Evolutionary conservation across 2,888 invertebrate species (phyloP), one percentile per base, ranked within the genome.

Genomic region (Steinernema hermaphroditum): DNA sequence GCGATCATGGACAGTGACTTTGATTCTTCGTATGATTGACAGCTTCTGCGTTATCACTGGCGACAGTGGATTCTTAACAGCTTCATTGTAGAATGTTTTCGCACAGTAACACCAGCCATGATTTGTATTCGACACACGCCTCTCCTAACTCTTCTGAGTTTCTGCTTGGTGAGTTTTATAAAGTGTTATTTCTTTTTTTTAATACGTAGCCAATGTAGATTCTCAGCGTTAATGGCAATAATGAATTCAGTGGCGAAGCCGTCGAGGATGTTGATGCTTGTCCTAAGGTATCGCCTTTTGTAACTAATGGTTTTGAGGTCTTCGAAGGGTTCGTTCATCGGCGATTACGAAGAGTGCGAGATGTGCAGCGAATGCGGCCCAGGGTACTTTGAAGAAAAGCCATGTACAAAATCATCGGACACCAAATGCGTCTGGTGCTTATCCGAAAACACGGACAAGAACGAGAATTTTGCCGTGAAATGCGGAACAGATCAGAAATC

Each of bases 381-480:
- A 1, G 77, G 76, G 72, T 73, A 77, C 68, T 82, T 78, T 54
- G 78, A 29, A 50, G 68, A 70, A 24, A 70, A 71, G 22, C 68
- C 71, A 57, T 82, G 81, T 49, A 32, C 75, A 4, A 24, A 27
- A 8, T 62, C 71, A 27, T 57, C 27, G 1, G 79, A 82, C 68
- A 81, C 80, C 9, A 72, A 77, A 1, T 82, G 81, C 71, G 80
- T 78, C 41, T 82, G 80, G 81, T 82, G 81, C 46, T 76, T 78
- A 46, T 75, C 72, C 49, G 32, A 69, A 27, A 68, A 16, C 4
- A 57, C 74, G 41, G 62, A 70, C 24, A 70, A 43, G 32, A 77
- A 76, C 70, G 69, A 71, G 9, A 72, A 81, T 68, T 80, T 76
- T 46, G 29, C 22, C 41, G 50, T 12, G 16, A 37, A 73, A 37